These are phyloP conservation scores for Panopea generosa DNA, from an alignment of 2,888 invertebrate species.

Conservation along the genomic window DNA sequence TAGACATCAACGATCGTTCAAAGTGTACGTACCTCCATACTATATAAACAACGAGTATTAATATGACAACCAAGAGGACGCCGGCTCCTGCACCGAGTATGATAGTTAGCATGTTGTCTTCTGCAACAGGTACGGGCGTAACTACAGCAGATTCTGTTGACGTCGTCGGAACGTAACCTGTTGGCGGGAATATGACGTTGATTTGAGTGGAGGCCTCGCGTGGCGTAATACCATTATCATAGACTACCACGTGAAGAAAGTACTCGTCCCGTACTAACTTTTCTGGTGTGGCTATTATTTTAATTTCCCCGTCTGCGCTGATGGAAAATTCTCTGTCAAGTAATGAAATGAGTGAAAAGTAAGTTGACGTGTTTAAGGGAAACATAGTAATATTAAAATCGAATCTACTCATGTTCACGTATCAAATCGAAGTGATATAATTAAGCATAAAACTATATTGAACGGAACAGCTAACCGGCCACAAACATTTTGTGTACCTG, in stretches of 20 bases:
- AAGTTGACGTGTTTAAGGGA: too few relatives aligned
- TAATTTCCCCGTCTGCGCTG: conserved; percentile 63
- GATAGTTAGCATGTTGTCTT: conserved; percentile 59
- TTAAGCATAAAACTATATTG: too few relatives aligned
- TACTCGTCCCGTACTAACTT: conserved; percentile 62
- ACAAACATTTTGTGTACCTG: too few relatives aligned
- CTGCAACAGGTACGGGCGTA: background rate
- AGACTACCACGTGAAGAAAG: conserved; percentile 66
- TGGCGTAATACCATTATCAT: conserved; percentile 69
- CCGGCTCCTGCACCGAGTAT: conserved; percentile 65
- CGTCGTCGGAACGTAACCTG: conserved; percentile 27
- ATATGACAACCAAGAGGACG: conserved; percentile 63
- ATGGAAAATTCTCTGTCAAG: conserved; percentile 73
- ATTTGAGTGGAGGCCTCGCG: conserved; percentile 64
- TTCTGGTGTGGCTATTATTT: conserved; percentile 53
- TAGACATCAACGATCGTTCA: too few relatives aligned
- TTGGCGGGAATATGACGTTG: conserved; percentile 69
- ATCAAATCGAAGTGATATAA: too few relatives aligned
- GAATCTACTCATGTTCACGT: too few relatives aligned
- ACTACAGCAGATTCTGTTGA: conserved; percentile 1
- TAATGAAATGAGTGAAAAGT: too few relatives aligned
- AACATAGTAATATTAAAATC: too few relatives aligned
- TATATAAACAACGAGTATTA: conserved; percentile 68
- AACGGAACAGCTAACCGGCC: too few relatives aligned
- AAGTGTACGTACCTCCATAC: conserved; percentile 70